Evolutionary conservation across 1,140 invertebrate genomes (phyloP).

Genomic region (Papilio dardanus): DNA sequence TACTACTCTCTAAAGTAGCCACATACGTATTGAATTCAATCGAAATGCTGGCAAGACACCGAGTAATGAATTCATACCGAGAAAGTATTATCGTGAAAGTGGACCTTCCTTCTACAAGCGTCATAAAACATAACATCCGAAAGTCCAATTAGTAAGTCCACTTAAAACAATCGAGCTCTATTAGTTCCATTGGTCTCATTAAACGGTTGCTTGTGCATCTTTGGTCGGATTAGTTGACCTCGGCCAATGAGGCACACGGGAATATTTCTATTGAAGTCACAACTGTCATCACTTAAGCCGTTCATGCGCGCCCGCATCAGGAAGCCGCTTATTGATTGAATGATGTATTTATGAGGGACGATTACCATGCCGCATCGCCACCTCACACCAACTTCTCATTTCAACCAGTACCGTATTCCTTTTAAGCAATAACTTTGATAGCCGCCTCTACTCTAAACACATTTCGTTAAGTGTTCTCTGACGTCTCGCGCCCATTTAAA

Average conservation of each 20-base stretch:
- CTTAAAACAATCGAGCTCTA: constrained; percentile 68
- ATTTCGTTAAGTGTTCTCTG: constrained; percentile 41
- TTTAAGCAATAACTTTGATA: constrained; percentile 33
- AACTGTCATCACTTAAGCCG: constrained; percentile 75
- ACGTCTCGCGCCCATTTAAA: constrained; percentile 59
- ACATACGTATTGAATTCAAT: constrained; percentile 36
- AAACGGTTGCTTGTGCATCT: constrained; percentile 57
- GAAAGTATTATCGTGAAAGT: constrained; percentile 27
- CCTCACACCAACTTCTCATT: constrained; percentile 40
- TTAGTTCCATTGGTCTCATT: constrained; percentile 74
- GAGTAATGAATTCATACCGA: constrained; percentile 23
- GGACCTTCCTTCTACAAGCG: constrained; percentile 3
- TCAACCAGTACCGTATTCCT: constrained; percentile 43
- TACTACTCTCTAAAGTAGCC: constrained; percentile 38
- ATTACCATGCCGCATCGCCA: constrained; percentile 48
- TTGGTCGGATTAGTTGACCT: constrained; percentile 74
- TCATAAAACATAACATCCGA: constrained; percentile 26
- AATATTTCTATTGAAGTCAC: constrained; percentile 68
- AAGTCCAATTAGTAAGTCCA: constrained; percentile 36
- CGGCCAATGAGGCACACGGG: constrained; percentile 66
- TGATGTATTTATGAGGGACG: constrained; percentile 53
- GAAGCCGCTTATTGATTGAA: constrained; percentile 76
- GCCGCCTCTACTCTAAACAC: constrained; percentile 36
- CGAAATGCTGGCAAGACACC: constrained; percentile 32
- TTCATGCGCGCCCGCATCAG: constrained; percentile 72